These are phyloP conservation scores for Alexandromys fortis DNA, from an alignment of 2,113 vertebrate species.

Conservation along the genomic window DNA sequence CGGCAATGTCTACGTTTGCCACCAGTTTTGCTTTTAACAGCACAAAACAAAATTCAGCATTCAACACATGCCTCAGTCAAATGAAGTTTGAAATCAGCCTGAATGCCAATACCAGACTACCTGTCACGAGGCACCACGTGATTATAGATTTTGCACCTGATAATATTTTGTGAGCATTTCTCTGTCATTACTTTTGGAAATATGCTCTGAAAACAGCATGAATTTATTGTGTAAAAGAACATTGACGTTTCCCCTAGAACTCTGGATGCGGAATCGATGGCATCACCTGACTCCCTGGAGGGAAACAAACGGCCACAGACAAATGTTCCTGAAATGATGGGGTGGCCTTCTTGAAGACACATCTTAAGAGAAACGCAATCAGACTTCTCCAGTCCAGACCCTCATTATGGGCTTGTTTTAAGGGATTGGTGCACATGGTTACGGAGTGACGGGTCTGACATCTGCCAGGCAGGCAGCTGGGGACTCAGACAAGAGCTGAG, in stretches of 20 bases:
- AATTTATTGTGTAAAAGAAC: slow-evolving; percentile 4
- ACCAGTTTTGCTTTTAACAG: not conserved
- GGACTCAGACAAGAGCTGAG: not conserved
- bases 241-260: not conserved
- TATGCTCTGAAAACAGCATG: not conserved
- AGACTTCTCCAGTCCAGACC: not conserved
- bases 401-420: not conserved
- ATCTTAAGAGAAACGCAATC: not conserved
- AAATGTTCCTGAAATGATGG: not conserved
- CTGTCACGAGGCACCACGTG: not conserved
- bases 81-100: not conserved
- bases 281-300: not conserved
- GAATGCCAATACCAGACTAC: not conserved
- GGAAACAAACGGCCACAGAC: not conserved
- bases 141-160: not conserved
- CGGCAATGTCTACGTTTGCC: not conserved
- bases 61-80: not conserved
- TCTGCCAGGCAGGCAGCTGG: not conserved
- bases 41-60: slow-evolving; percentile 4
- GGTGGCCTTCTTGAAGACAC: not conserved
- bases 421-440: not conserved
- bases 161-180: slow-evolving; percentile 19
- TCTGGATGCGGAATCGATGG: not conserved
- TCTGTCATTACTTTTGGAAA: not conserved
- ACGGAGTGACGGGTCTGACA: not conserved